A percentile compares a stretch with the other conserved stretches of the same genome.
These are phyloP conservation scores for Lycopodina hypogea DNA, from an alignment of 37 sponge, comb jelly and placozoan genomes.

Conservation along the genomic window DNA sequence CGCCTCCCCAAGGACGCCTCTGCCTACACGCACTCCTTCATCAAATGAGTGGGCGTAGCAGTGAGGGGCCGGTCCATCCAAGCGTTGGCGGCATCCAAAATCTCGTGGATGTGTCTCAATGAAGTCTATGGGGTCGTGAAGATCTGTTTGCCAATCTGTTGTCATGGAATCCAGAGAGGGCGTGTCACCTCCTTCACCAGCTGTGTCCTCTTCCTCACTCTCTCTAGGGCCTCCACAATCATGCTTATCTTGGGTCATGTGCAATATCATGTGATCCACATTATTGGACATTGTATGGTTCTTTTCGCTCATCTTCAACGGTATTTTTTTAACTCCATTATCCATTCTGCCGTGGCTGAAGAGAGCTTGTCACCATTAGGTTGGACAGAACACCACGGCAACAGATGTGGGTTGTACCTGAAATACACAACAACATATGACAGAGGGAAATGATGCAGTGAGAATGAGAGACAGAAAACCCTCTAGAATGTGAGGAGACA, in stretches of 20 bases:
- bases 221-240: neutral
- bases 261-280: neutral
- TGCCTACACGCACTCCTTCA: neutral
- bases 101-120: conserved; percentile 27
- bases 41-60: conserved; percentile 1
- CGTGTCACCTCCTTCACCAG: conserved; percentile 25
- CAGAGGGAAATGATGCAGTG: no score
- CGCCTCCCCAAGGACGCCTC: neutral
- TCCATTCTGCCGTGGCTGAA: no score
- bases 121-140: conserved; percentile 28
- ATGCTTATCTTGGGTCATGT: neutral
- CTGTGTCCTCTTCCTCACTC: conserved; percentile 33
- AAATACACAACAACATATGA: no score
- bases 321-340: no score
- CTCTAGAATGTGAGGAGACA: no score
- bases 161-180: conserved; percentile 36
- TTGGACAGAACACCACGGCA: no score
- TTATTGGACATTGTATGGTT: no score
- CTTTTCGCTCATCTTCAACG: no score
- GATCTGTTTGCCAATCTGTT: conserved; percentile 20
- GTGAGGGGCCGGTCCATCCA: neutral
- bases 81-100: neutral
- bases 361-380: no score
- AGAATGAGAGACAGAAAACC: no score
- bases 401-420: no score